Conservation (phyloP, 53 echinoderm and acorn worm species). For the Pentamera pediparva region DNA sequence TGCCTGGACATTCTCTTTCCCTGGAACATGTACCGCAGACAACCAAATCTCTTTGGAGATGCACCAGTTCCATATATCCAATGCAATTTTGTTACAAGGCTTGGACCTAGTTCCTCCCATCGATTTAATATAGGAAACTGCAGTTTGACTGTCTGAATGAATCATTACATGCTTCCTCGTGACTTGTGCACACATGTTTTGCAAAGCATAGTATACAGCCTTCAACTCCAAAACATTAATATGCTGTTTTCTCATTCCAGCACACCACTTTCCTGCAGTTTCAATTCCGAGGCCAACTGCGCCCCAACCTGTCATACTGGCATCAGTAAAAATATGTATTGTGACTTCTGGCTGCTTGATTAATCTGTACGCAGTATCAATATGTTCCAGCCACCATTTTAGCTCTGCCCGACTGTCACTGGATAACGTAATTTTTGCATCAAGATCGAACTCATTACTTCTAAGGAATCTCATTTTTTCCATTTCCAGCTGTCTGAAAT, state of each 20-base stretch:
- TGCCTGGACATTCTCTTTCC: conserved; percentile 26
- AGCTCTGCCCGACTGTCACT: conserved; percentile 21
- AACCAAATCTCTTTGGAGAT: conserved; percentile 31
- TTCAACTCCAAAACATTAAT: conserved; percentile 43
- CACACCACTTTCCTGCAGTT: conserved; percentile 45
- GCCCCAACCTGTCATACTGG: conserved; percentile 44
- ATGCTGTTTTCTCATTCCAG: conserved; percentile 1
- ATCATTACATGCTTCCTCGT: conserved; percentile 26
- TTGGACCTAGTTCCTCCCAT: conserved; percentile 38
- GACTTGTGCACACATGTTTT: conserved; percentile 21
- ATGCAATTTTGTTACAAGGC: conserved; percentile 18
- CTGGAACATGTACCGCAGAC: no score
- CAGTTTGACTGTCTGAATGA: no score
- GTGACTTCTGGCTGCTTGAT: conserved; percentile 5
- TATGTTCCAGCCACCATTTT: conserved; percentile 42
- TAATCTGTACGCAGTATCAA: not conserved
- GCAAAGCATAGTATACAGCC: conserved; percentile 25
- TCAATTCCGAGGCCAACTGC: not conserved
- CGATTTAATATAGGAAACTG: conserved; percentile 28
- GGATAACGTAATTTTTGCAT: conserved; percentile 38
- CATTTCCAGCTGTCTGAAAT: not conserved
- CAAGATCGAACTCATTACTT: not conserved
- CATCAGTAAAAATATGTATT: conserved; percentile 25
- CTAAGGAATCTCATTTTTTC: not conserved
- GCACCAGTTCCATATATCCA: conserved; percentile 40